A percentile compares a stretch with the other conserved stretches of the same genome.
phyloP scores from a whole-genome alignment of 2,888 invertebrate genomes.

The Drosophila barbarae region DNA sequence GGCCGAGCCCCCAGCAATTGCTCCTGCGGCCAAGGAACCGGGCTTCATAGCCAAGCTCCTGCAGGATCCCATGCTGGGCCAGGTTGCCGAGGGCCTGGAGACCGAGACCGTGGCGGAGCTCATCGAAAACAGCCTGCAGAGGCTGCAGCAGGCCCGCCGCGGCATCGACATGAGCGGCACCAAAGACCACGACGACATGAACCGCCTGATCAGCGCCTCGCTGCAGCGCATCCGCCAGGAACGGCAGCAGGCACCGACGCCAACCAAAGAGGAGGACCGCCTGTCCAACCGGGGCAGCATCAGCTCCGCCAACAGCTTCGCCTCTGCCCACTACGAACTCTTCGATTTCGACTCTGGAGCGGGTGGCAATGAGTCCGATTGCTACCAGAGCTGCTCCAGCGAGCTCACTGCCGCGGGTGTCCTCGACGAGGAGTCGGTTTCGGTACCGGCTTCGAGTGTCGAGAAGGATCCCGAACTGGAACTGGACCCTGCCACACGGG shows the following conservation, averaged over 20 bases:
- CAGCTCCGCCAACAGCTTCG: constrained; percentile 81
- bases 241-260: constrained; percentile 52
- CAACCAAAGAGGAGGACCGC: constrained; percentile 80
- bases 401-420: constrained; percentile 83
- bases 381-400: constrained; percentile 86
- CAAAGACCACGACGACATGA: constrained; percentile 80
- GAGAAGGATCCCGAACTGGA: constrained; percentile 26
- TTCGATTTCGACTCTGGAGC: constrained; percentile 83
- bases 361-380: constrained; percentile 83
- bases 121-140: constrained; percentile 85
- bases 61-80: constrained; percentile 84
- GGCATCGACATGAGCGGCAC: constrained; percentile 78
- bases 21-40: constrained; percentile 31
- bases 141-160: constrained; percentile 80
- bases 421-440: constrained; percentile 80
- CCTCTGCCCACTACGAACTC: constrained; percentile 86
- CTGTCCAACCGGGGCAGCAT: constrained; percentile 81
- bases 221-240: constrained; percentile 79
- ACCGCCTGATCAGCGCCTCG: constrained; percentile 79
- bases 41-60: constrained; percentile 82
- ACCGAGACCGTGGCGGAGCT: constrained; percentile 83
- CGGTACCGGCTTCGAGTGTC: not conserved
- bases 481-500: constrained; percentile 83
- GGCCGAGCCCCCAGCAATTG: constrained; percentile 35
- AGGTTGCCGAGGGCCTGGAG: constrained; percentile 83